Percentiles rank a stretch among this genome's conserved stretches.
These are phyloP conservation scores for Pseudorectes ferrugineus DNA, from an alignment of 2,113 vertebrate genomes.

Conservation along the genomic window DNA sequence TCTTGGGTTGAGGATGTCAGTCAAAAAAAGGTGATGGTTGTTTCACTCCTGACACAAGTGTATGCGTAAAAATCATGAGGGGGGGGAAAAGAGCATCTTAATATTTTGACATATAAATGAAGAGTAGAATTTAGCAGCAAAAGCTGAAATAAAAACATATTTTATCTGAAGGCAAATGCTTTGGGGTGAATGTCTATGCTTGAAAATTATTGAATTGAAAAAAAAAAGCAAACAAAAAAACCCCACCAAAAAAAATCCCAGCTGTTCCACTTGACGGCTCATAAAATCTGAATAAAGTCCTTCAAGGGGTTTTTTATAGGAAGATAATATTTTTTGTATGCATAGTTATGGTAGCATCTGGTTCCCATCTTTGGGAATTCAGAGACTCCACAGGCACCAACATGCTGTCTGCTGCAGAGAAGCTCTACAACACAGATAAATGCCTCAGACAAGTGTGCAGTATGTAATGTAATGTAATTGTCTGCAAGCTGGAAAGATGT, in stretches of 20 bases:
- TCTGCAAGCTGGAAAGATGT: conserved; percentile 2
- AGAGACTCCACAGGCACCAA: conserved; percentile 14
- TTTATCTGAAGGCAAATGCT: conserved; percentile 22
- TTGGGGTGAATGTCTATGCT: neutral
- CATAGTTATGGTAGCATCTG: conserved; percentile 64
- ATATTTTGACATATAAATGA: conserved; percentile 44
- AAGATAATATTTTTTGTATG: conserved; percentile 30
- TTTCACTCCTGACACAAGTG: neutral
- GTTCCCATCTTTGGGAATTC: conserved; percentile 59
- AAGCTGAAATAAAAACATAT: conserved; percentile 36
- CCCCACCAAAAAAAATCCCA: neutral
- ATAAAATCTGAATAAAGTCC: conserved; percentile 60
- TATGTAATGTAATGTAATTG: neutral
- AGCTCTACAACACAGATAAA: neutral
- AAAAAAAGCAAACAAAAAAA: neutral
- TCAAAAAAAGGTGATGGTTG: neutral
- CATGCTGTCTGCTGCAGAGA: neutral
- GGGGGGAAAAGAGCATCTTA: neutral
- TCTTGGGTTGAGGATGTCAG: neutral
- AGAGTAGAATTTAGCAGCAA: neutral
- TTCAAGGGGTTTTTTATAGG: conserved; percentile 58
- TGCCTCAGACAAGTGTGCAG: neutral
- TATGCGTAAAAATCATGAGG: neutral
- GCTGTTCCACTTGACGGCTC: conserved; percentile 60
- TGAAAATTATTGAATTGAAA: neutral